Evolutionary conservation across 2,888 invertebrate species (phyloP), one percentile per base, ranked within the genome.

Genomic region (Biston stratarius): DNA sequence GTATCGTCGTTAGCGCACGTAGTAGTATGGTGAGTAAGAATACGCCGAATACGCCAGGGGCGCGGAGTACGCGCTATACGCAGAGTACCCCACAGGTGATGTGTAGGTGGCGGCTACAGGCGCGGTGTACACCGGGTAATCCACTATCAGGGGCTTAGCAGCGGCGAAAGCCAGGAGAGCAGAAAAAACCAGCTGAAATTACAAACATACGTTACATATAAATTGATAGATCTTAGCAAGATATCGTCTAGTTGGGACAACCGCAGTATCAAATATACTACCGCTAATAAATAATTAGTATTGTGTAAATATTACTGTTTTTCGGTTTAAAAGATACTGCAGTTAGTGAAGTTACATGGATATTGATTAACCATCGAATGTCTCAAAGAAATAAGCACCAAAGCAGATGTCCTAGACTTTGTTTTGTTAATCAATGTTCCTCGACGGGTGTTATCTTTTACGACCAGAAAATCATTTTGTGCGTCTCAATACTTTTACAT

Each of bases 101-200:
- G 93, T 87, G 77, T 94, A 94, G n/a, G 94, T 93, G 15, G 94
- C 88, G 55, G 87, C 88, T 74, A 94, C 87, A 62, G 94, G 91
- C 0, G 88, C 79, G 49, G 95, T 92, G 74, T 95, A 91, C 73
- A 88, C 82, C 0, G 91, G 90, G 71, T 88, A 91, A 70, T 89
- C 88, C 71, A 84, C 80, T 64, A 89, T 83, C 63, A 90, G 69
- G 44, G 94, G 94, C 83, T 94, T 93, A 48, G 95, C 95, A 61
- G 90, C 82, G 55, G 92, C 94, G 66, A 94, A 86, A 76, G 95
- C 95, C 89, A 95, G 78, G 47, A 95, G 82, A 82, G 94, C 93
- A 73, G 90, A 89, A 81, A 95, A 88, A 75, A 95, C 62, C 56
- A 90, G 69, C 91, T 91, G 85, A 38, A 82, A 85, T 61, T 24